Base-by-base conservation (phyloP, 2,113 vertebrate species). In the Acanthisitta chloris region DNA sequence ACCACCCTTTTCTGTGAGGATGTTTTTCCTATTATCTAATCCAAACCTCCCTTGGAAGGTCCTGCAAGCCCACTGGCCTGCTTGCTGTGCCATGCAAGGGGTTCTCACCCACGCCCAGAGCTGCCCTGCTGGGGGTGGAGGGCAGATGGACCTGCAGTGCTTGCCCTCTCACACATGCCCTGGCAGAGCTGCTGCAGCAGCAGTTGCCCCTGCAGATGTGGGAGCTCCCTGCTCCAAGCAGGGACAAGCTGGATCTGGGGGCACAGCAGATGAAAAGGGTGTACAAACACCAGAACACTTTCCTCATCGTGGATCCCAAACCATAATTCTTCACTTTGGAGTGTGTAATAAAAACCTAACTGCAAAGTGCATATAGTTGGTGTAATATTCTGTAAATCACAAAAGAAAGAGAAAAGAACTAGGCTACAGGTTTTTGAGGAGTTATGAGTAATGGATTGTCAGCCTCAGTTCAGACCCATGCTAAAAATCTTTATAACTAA, bases 381-480 rank as follows among this genome's bases (percentile, higher is more conserved):
- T 69, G 86, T 33, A 81, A 88, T 79, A 81, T 95, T 95, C 86
- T 52, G 89, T 95, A 95, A 94, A 95, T 96, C 92, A 96, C 12
- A 3, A 94, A 86, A 70, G 76, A 93, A 76, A 88, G 76, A 87
- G 48, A 76, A 71, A 78, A 96, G 73, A 94, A 72, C 72, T 67
- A 94, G 62, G 65, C 83, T 74, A 70, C 74, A 64, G 69, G 77
- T 92, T 96, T 86, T 77, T 62, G 67, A 95, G 48, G 64, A 90
- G 81, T 92, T 86, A 64, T 95, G 95, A 96, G 40, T 95, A 94
- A 96, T 91, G 95, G 92, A 79, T 92, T 96, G 91, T 95, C 94
- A 91, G 81, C 65, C 81, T 55, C 69, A 64, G 91, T 62, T 94
- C 94, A 96, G 69, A 62, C 48, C 45, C 33, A 33, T 14, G 57